Base-by-base conservation (phyloP, 2,113 vertebrate genomes). In the Oryzias woworae region DNA sequence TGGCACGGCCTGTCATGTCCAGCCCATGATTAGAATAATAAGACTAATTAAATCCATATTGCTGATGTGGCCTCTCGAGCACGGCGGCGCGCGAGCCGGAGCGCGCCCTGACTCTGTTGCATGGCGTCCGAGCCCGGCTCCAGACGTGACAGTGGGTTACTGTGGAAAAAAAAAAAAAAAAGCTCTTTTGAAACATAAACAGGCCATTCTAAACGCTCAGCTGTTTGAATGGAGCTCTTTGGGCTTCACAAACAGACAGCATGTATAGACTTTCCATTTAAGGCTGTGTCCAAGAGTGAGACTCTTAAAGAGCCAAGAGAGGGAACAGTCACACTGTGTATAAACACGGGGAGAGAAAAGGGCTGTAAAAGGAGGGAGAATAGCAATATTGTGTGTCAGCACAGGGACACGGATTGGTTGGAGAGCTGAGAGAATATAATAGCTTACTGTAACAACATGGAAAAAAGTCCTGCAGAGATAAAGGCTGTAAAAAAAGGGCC, bases 241-340 rank as follows among this genome's bases (percentile, higher is more conserved):
- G 67, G 78, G 73, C 62, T 69, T 70, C 70, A 50, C 77, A 85
- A 75, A 83, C 81, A 77, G 67, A 73, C 74, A 68, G 77, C 85
- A 82, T 47, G 75, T 82, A 90, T 87, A 90, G 86, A 81, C 88
- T 88, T 87, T 86, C 86, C 86, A 88, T 90, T 86, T 90, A 85
- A 86, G 86, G 85, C 70, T 16, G 42, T 6, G 64, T 83, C 66
- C 71, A 67, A 69, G 77, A 81, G 77, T 26, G 23, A 62, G 74
- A 76, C 67, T 78, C 78, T 71, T 61, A 66, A 83, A 66, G 73
- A 82, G 79, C 81, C 81, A 82, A 82, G 73, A 69, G 60, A 83
- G 69, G 72, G 80, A 83, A 84, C 79, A 82, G 75, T 85, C 69
- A 81, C 67, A 56, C 87, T 84, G 84, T 85, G 80, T 86, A 65